Evolutionary conservation across 2,113 vertebrate genomes (phyloP), one percentile per base, ranked within the genome.

Genomic region (Gallinago paraguaiae): DNA sequence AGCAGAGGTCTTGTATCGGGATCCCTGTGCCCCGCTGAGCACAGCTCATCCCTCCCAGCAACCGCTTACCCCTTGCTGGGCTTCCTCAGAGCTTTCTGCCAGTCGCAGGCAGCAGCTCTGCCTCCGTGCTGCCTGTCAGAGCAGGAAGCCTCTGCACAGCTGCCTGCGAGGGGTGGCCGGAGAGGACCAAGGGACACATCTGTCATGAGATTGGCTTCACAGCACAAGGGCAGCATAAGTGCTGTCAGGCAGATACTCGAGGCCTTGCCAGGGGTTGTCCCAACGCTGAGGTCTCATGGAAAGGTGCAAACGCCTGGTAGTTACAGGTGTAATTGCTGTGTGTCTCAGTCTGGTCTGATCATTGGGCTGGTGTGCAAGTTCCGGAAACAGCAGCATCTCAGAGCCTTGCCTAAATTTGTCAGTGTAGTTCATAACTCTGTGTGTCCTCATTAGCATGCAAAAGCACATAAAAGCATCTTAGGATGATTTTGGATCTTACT

Each of bases 161-260:
- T 57, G 35, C 37, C 53, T 75, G 30, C 2, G 1, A n/a, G 48
- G 31, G 45, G 20, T 43, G 51, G 24, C 75, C 45, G 51, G 63
- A 60, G 71, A 35, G 59, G 37, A 53, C 12, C n/a, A 2, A 56
- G 43, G 43, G 43, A 43, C 39, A 23, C 0, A 0, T 1, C 1
- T 3, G 31, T 63, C 11, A 2, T 33, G 17, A 54, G 39, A 19
- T 25, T 70, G 82, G 41, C 27, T 63, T 69, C 13, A 13, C 43
- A 76, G 71, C 45, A 16, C 0, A 1, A 69, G 16, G 41, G 43
- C 74, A 71, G 17, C 3, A 1, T 17, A 7, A 48, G 5, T 20
- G 41, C 57, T 53, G 16, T 53, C 7, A 2, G 22, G 53, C 30
- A 17, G n/a, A 67, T 53, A 37, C 39, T 14, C 1, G 22, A 79